Evolutionary conservation across 1,140 invertebrate genomes (phyloP).

Genomic region (Drosophila ambigua): DNA sequence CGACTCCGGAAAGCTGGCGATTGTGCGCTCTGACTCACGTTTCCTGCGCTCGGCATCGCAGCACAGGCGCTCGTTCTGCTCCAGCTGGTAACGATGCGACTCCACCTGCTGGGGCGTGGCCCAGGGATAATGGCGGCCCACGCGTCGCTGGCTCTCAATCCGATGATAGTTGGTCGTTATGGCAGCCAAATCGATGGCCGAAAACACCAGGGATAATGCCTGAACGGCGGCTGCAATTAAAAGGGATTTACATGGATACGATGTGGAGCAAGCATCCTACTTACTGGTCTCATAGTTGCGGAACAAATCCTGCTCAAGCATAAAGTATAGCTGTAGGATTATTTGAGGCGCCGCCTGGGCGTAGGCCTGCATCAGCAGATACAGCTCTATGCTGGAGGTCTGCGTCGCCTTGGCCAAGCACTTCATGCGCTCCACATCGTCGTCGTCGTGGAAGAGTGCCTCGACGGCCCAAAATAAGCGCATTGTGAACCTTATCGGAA

Average conservation of each 20-base stretch:
- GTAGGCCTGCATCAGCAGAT: conserved; percentile 90
- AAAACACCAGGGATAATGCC: conserved; percentile 87
- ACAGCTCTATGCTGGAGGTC: conserved; percentile 88
- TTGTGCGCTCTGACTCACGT: conserved; percentile 71
- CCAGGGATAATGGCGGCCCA: conserved; percentile 90
- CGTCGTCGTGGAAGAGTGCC: conserved; percentile 85
- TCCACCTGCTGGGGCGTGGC: conserved; percentile 80
- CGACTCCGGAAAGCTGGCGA: conserved; percentile 73
- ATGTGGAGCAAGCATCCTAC: neutral
- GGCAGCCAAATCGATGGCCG: conserved; percentile 87
- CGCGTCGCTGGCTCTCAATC: conserved; percentile 90
- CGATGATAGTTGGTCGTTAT: conserved; percentile 89
- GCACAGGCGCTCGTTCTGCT: conserved; percentile 63
- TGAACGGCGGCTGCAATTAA: conserved; percentile 87
- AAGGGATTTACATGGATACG: neutral
- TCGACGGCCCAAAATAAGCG: conserved; percentile 90
- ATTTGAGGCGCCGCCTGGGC: conserved; percentile 89
- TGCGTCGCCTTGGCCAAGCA: conserved; percentile 85
- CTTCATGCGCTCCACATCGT: conserved; percentile 85
- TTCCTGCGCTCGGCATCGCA: conserved; percentile 55
- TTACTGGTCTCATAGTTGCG: conserved; percentile 79
- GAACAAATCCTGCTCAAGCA: conserved; percentile 84
- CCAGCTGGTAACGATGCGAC: conserved; percentile 45
- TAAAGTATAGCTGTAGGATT: conserved; percentile 86
- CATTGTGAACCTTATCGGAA: conserved; percentile 85